These are phyloP conservation scores for Gyrodactylus bullatarudis DNA, from an alignment of 1,140 invertebrate species.

Conservation along the genomic window DNA sequence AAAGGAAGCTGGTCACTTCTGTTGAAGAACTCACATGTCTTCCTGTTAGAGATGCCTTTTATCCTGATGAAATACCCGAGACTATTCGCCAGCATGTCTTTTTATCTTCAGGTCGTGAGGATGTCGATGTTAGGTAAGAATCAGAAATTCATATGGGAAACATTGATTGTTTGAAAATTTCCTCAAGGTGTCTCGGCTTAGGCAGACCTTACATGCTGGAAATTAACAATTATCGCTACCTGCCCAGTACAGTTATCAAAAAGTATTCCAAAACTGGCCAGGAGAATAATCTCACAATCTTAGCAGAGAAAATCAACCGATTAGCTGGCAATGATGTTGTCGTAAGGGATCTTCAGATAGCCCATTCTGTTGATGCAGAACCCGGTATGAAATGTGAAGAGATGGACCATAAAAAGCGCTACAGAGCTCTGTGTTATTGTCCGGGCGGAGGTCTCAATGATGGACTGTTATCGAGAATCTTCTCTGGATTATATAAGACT, in stretches of 20 bases:
- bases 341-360: neutral
- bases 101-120: conserved; percentile 59
- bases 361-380: neutral
- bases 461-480: conserved; percentile 9
- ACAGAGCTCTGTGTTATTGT: conserved; percentile 13
- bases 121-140: conserved; percentile 75
- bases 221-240: neutral
- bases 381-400: neutral
- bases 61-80: conserved; percentile 13
- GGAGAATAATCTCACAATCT: neutral
- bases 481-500: conserved; percentile 10
- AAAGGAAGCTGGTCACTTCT: conserved; percentile 40
- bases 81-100: conserved; percentile 17
- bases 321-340: neutral
- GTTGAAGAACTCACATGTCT: conserved; percentile 56
- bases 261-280: neutral
- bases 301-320: neutral
- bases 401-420: conserved; percentile 13
- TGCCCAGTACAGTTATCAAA: neutral
- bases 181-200: conserved; percentile 33
- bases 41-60: conserved; percentile 22
- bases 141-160: too few species aligned
- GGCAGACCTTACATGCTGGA: conserved; percentile 29
- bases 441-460: neutral
- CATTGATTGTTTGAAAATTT: too few species aligned